These are phyloP conservation scores for Parelbella ahira DNA, from an alignment of 2,888 invertebrate species.

Conservation along the genomic window DNA sequence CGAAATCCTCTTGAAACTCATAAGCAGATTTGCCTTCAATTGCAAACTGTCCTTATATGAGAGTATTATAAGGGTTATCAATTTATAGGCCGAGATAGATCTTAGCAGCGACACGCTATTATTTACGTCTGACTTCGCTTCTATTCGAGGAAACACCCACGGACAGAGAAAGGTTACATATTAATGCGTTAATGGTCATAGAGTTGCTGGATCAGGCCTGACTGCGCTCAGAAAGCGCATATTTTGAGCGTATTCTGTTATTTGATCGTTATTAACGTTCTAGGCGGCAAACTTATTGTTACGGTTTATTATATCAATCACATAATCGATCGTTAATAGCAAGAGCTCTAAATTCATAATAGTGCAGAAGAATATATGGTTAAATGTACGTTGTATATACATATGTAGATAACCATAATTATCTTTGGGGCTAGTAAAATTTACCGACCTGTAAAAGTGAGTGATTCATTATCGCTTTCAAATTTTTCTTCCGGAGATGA, in stretches of 20 bases:
- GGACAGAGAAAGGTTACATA: slow-evolving; percentile 35
- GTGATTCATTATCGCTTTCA: no score
- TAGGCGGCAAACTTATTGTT: no score
- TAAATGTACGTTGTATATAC: no score
- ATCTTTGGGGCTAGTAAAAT: no score
- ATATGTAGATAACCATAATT: no score
- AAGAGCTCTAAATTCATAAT: no score
- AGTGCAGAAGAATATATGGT: no score
- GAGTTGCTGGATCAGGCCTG: slow-evolving; percentile 28
- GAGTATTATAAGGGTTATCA: slow-evolving; percentile 25
- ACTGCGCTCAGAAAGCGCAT: no score
- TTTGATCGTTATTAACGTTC: background rate
- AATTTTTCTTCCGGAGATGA: no score
- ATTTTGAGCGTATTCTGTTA: background rate
- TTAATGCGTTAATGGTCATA: slow-evolving; percentile 27
- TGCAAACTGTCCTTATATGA: slow-evolving; percentile 19
- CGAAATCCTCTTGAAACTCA: slow-evolving; percentile 12
- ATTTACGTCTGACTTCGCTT: slow-evolving; percentile 31
- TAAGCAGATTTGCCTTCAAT: slow-evolving; percentile 24
- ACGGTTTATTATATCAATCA: no score
- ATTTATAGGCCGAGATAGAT: slow-evolving; percentile 32
- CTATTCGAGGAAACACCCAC: slow-evolving; percentile 37
- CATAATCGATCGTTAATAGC: no score
- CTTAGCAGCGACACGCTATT: slow-evolving; percentile 31
- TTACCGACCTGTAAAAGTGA: no score